Percentiles rank a stretch among this genome's conserved stretches.
phyloP scores from a whole-genome alignment of 2,113 vertebrate species.

The Xenopus tropicalis region UCB_Xtro_10.0 CM004447.2:47591501-47592000 shows the following conservation, averaged over 20 bases:
- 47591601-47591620: no score
- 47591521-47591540: no score
- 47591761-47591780: constrained; percentile 31
- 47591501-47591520: no score
- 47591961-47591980: no score
- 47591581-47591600: no score
- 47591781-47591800: constrained; percentile 1
- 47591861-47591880: constrained; percentile 13
- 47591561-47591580: no score
- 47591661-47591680: constrained; percentile 24
- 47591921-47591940: background rate
- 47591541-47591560: no score
- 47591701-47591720: constrained; percentile 18
- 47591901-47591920: constrained; percentile 31
- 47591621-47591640: no score
- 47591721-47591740: background rate
- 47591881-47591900: constrained; percentile 19
- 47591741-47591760: constrained; percentile 17
- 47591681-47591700: constrained; percentile 9
- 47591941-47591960: constrained; percentile 1
- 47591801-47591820: constrained; percentile 2
- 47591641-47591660: background rate
- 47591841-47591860: constrained; percentile 33
- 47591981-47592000: no score
- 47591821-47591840: constrained; percentile 9